A percentile compares a stretch with the other conserved stretches of the same genome.
These are phyloP conservation scores for Malurus splendens DNA, from an alignment of 2,797 vertebrate genomes.

Conservation along the genomic window DNA sequence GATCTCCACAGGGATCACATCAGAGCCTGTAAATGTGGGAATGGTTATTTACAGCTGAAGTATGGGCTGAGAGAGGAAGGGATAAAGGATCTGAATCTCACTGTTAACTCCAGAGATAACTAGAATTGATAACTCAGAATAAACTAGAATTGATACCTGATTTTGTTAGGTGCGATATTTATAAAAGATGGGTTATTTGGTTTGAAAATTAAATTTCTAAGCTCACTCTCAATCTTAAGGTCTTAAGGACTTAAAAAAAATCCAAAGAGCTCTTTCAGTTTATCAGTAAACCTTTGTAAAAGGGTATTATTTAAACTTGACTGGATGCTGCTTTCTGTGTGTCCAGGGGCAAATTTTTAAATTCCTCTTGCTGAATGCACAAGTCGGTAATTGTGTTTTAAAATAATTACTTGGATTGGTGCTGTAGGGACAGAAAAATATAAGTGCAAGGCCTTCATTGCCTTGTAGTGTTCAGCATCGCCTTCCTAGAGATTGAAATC, in stretches of 20 bases:
- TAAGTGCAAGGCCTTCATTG: not conserved
- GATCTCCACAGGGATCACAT: not conserved
- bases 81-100: not conserved
- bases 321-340: not conserved
- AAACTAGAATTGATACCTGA: not conserved
- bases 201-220: not conserved
- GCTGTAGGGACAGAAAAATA: not conserved
- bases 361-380: not conserved
- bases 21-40: not conserved
- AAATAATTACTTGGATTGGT: not conserved
- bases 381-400: not conserved
- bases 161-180: not conserved
- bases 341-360: not conserved
- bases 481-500: not conserved
- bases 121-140: not conserved
- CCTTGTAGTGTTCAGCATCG: not conserved
- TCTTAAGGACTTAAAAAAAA: not conserved
- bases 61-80: not conserved
- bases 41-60: not conserved
- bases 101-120: not conserved
- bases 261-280: not conserved
- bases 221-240: not conserved
- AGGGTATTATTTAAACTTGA: conserved; percentile 14
- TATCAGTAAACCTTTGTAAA: conserved; percentile 6
- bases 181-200: not conserved